Evolutionary conservation across 2,888 invertebrate genomes (phyloP), one percentile per base, ranked within the genome.

Genomic region (Cheilosia pagana): DNA sequence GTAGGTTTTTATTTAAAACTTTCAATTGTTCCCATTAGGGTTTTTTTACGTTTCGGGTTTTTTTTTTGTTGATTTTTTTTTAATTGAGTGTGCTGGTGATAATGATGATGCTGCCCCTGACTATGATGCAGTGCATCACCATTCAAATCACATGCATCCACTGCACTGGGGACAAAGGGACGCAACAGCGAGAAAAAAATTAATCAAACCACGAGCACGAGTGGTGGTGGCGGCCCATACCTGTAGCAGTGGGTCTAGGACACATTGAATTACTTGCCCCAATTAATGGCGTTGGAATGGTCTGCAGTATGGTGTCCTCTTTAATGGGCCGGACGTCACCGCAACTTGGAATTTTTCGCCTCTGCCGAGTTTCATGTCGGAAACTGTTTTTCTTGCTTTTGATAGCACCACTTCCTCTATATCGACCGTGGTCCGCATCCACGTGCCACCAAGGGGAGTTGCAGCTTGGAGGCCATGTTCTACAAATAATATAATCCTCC

Each of bases 401-500:
- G 65, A 68, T 70, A 45, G 68, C 28, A 65, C 78, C 28, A 65
- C 78, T 78, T 75, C 59, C 75, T 79, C 52, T 70, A 62, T 60
- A 62, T 60, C 70, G 65, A 75, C 59, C 39, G 45, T 65, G 55
- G 53, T 39, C 48, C 23, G 19, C 41, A 25, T 41, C 21, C 55
- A 23, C 48, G 23, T 21, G 39, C 21, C 28, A 55, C 14, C 2
- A 10, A 8, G 31, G 19, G 48, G 39, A 19, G 1, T 16, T 41
- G 39, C 31, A 59, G 23, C 31, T 48, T 52, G 48, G 65, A 50
- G 50, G 50, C 50, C 85, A 79, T 79, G 85, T 85, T 79, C 70
- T 79, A 85, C 85, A 85, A 85, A 85, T 85, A 85, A 79, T 79
- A 85, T 79, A 85, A 85, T 85, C 79, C 85, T 85, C 28, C 67